Evolutionary conservation across 2,888 invertebrate genomes (phyloP).

Genomic region (Aproaerema taeniolella): DNA sequence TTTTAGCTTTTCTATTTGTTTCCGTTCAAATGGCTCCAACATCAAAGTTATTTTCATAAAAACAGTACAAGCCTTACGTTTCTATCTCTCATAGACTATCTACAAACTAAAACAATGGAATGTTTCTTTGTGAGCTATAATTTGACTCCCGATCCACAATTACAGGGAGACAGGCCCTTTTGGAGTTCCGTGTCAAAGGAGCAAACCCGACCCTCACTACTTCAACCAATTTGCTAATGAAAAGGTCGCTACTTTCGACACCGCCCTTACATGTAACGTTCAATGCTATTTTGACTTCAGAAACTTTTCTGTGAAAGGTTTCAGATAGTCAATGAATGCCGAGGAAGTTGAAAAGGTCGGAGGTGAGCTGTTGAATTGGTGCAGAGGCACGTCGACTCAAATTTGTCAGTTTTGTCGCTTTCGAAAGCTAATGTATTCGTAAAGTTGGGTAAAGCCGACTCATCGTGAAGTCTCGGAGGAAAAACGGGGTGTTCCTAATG

Average conservation of each 20-base stretch:
- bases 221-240: conserved; percentile 20
- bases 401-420: conserved; percentile 61
- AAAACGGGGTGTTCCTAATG: conserved; percentile 50
- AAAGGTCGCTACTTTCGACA: conserved; percentile 21
- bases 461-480: conserved; percentile 47
- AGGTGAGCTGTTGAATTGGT: conserved; percentile 15
- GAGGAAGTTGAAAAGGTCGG: conserved; percentile 11
- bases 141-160: conserved; percentile 54
- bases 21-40: not conserved
- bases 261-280: conserved; percentile 14
- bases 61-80: not conserved
- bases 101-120: conserved; percentile 25
- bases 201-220: conserved; percentile 26
- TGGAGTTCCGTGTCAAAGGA: conserved; percentile 54
- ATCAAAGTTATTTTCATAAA: not conserved
- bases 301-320: conserved; percentile 7
- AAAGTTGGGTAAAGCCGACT: conserved; percentile 60
- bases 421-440: conserved; percentile 64
- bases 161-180: conserved; percentile 47
- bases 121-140: conserved; percentile 46
- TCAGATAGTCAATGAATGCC: conserved; percentile 27
- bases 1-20: not conserved
- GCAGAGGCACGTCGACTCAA: conserved; percentile 40
- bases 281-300: conserved; percentile 24
- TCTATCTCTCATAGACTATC: conserved; percentile 13